A percentile compares a stretch with the other conserved stretches of the same genome.
Evolutionary conservation across 2,797 vertebrate species (phyloP).

Genomic region (Erpetoichthys calabaricus): DNA sequence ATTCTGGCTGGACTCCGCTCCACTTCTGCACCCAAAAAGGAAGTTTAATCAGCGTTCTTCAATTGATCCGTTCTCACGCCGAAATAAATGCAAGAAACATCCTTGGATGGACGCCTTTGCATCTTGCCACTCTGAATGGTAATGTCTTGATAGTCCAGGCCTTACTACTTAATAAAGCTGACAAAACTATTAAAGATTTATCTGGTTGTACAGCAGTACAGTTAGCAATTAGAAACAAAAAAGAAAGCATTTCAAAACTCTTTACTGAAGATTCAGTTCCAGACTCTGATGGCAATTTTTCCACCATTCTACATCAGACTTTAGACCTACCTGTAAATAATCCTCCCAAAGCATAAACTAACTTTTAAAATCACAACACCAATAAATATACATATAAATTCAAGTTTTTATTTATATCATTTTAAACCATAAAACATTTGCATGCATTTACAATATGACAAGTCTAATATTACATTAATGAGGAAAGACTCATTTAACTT

Average conservation of each 20-base stretch:
- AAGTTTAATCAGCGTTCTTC: constrained; percentile 44
- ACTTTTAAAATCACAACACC: no score
- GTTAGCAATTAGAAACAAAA: constrained; percentile 43
- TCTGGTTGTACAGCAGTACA: constrained; percentile 49
- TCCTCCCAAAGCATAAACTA: no score
- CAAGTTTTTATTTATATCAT: no score
- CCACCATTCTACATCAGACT: no score
- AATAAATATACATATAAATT: no score
- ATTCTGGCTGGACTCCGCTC: constrained; percentile 56
- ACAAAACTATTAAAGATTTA: constrained; percentile 33
- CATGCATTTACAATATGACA: no score
- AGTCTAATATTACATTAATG: no score
- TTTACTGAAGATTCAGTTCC: constrained; percentile 23
- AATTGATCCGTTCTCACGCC: constrained; percentile 50
- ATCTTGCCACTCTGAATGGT: constrained; percentile 56
- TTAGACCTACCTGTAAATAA: no score
- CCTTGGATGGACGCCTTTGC: constrained; percentile 51
- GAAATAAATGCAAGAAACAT: constrained; percentile 50
- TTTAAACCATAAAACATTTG: no score
- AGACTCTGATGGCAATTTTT: no score
- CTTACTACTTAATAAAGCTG: constrained; percentile 52
- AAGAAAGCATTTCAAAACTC: constrained; percentile 40
- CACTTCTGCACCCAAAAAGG: constrained; percentile 55
- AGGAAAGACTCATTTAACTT: no score
- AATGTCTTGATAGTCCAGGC: constrained; percentile 51